Evolutionary conservation across 2,113 vertebrate genomes (phyloP).

Genomic region (Notarius quadriscutis): DNA sequence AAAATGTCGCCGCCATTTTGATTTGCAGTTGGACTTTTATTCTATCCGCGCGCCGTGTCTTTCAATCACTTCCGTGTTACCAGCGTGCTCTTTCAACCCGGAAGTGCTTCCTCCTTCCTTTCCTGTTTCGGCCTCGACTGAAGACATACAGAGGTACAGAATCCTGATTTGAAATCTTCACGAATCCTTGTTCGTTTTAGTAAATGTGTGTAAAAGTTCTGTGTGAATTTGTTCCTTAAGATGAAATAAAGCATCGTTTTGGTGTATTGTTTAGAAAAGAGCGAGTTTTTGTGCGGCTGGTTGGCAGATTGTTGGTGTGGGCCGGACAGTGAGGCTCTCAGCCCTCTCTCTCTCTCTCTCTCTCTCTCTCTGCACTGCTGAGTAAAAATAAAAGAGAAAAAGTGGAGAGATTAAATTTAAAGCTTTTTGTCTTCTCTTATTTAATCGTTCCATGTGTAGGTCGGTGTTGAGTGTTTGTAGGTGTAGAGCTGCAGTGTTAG

Average conservation of each 20-base stretch:
- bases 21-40: conserved; percentile 30
- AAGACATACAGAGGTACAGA: conserved; percentile 65
- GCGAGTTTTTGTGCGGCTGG: background rate
- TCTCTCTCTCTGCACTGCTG: background rate
- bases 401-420: background rate
- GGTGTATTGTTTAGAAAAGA: background rate
- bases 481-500: background rate
- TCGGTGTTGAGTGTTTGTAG: background rate
- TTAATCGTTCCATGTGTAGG: no score
- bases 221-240: background rate
- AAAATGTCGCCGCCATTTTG: background rate
- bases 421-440: background rate
- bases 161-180: conserved; percentile 43
- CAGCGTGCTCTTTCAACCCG: conserved; percentile 58
- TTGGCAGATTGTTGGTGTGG: background rate
- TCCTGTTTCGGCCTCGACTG: conserved; percentile 69
- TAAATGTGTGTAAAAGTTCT: background rate
- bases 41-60: background rate
- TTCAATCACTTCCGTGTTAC: conserved; percentile 38
- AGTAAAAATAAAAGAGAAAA: background rate
- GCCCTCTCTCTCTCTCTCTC: no score
- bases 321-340: background rate
- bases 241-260: rapidly evolving
- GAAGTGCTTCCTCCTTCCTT: conserved; percentile 68
- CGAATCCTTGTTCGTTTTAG: conserved; percentile 40